phyloP scores from a whole-genome alignment of 2,113 vertebrate species.

The Lophotis ruficrista region DNA sequence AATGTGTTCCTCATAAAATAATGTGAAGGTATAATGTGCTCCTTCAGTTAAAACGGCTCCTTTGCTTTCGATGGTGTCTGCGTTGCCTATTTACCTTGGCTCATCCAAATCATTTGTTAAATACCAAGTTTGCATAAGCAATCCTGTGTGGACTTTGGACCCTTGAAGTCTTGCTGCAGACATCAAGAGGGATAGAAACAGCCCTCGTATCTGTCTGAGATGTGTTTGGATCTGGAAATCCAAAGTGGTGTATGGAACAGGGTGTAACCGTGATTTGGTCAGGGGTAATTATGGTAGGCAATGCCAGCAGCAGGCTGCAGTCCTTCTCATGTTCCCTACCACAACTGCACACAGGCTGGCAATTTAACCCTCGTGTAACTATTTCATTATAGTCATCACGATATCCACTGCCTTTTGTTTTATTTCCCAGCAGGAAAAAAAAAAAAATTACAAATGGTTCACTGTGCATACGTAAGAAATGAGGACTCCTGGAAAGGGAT shows the following conservation, averaged over 20 bases:
- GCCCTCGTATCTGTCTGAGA: neutral
- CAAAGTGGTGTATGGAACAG: neutral
- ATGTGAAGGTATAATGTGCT: neutral
- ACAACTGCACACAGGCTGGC: neutral
- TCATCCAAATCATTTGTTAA: slow-evolving; percentile 52
- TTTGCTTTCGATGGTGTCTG: slow-evolving; percentile 11
- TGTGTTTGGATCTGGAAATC: neutral
- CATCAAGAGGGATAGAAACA: neutral
- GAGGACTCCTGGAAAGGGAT: neutral
- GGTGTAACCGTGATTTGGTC: slow-evolving; percentile 45
- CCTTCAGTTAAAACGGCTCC: neutral
- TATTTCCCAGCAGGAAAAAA: neutral
- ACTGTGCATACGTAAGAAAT: neutral
- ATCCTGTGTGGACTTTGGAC: neutral
- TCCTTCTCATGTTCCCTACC: slow-evolving; percentile 18
- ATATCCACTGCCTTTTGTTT: neutral
- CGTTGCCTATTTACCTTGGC: slow-evolving; percentile 42
- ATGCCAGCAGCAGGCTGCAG: slow-evolving; percentile 33
- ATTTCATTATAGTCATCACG: neutral
- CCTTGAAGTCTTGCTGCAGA: neutral
- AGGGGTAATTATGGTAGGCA: slow-evolving; percentile 46
- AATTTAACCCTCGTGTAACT: neutral
- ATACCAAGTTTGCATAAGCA: slow-evolving; percentile 14
- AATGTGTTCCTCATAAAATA: slow-evolving; percentile 8
- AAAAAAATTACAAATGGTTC: neutral